These are phyloP conservation scores for Ceraclea dissimilis DNA, from an alignment of 2,888 invertebrate genomes.

Conservation along the genomic window DNA sequence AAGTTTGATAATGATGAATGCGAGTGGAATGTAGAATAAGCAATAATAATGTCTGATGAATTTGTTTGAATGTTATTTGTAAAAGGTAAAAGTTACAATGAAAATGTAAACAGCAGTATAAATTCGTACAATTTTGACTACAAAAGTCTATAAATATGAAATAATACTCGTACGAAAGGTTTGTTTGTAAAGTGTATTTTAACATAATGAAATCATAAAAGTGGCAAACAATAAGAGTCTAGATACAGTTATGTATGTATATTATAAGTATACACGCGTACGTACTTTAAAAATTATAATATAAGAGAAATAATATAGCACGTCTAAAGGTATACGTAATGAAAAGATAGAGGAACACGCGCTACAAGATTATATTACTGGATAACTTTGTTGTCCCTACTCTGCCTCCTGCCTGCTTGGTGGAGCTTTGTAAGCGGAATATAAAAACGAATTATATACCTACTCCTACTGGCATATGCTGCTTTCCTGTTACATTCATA, in stretches of 20 bases:
- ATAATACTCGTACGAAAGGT: no score
- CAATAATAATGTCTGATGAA: no score
- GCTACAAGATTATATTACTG: constrained; percentile 25
- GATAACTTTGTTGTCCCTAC: constrained; percentile 26
- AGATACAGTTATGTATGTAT: neutral
- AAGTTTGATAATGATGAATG: no score
- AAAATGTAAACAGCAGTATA: no score
- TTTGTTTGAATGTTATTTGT: no score
- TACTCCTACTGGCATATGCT: constrained; percentile 24
- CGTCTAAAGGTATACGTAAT: neutral
- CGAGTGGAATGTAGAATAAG: no score
- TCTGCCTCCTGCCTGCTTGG: constrained; percentile 12
- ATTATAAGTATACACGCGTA: neutral
- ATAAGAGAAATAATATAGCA: neutral
- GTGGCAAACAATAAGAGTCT: neutral
- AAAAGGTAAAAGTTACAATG: no score
- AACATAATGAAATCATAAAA: neutral
- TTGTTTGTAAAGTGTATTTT: neutral
- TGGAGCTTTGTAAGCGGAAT: constrained; percentile 26
- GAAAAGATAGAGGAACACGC: constrained; percentile 19
- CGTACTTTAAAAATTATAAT: neutral
- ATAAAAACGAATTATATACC: constrained; percentile 25
- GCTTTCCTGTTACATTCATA: constrained; percentile 24
- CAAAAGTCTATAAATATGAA: no score
- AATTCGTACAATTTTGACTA: no score